Percentiles rank a stretch among this genome's conserved stretches.
These are phyloP conservation scores for Brachypterus glaber DNA, from an alignment of 2,888 invertebrate species.

Conservation along the genomic window DNA sequence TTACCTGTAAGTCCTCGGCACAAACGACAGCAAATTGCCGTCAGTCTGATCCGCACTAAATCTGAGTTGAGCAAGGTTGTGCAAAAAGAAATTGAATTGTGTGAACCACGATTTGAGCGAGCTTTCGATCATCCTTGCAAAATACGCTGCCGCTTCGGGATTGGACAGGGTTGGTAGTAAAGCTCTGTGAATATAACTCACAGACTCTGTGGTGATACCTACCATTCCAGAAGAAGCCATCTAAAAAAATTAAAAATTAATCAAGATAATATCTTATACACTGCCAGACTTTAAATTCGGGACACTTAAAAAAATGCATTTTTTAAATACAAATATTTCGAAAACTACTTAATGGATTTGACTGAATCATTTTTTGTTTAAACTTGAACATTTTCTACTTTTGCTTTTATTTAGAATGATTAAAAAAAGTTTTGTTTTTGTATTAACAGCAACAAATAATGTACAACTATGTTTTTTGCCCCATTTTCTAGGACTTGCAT, in stretches of 20 bases:
- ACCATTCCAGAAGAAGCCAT: conserved; percentile 90
- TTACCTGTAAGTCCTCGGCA: conserved; percentile 89
- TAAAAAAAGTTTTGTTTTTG: too few relatives aligned
- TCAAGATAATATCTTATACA: too few relatives aligned
- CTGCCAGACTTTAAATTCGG: too few relatives aligned
- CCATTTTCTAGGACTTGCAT: too few relatives aligned
- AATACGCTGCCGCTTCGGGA: conserved; percentile 92
- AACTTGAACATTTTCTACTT: too few relatives aligned
- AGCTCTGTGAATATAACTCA: conserved; percentile 84
- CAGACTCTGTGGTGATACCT: conserved; percentile 85
- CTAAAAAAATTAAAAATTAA: conserved; percentile 39
- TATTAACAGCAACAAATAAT: too few relatives aligned
- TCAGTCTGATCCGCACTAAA: conserved; percentile 81
- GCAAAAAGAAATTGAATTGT: conserved; percentile 96
- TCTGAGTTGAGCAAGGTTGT: conserved; percentile 61
- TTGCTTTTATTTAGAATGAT: too few relatives aligned
- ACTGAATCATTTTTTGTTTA: too few relatives aligned
- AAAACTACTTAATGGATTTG: too few relatives aligned
- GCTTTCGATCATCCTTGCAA: conserved; percentile 92
- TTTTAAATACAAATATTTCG: too few relatives aligned
- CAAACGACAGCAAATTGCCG: conserved; percentile 81
- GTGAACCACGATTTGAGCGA: conserved; percentile 90
- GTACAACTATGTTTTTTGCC: too few relatives aligned
- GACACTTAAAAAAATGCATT: conserved; percentile 1
- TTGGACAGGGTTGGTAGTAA: conserved; percentile 82